Conservation (phyloP, 2,797 vertebrate species). For the Coendou prehensilis region DNA sequence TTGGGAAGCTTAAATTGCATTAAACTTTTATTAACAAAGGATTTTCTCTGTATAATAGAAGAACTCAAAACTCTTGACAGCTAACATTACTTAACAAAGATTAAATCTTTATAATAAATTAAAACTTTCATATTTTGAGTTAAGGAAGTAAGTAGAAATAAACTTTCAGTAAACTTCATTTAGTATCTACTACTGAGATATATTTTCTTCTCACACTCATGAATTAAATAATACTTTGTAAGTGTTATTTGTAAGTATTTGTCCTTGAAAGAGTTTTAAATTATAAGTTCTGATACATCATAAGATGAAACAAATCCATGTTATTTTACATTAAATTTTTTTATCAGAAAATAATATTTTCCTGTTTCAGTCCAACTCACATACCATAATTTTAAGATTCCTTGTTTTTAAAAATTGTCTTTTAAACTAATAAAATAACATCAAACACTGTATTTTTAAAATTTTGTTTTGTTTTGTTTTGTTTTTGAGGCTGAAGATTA, state of each 20-base stretch:
- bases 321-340: background rate
- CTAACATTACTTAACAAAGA: constrained; percentile 81
- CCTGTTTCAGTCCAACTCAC: background rate
- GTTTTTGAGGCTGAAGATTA: background rate
- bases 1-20: constrained; percentile 86
- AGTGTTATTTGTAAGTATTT: background rate
- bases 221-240: background rate
- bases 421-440: background rate
- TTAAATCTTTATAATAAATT: constrained; percentile 81
- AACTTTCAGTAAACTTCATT: constrained; percentile 58
- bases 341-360: background rate
- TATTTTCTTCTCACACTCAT: background rate
- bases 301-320: background rate
- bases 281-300: background rate
- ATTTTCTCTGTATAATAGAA: constrained; percentile 87
- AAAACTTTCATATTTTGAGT: constrained; percentile 71
- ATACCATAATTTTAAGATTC: background rate
- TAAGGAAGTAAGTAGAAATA: constrained; percentile 62
- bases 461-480: too few relatives aligned
- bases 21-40: constrained; percentile 86
- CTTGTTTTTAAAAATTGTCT: background rate
- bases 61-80: constrained; percentile 83
- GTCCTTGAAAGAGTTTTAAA: background rate
- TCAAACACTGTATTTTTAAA: background rate
- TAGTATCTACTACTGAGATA: background rate